A percentile compares a stretch with the other conserved stretches of the same genome.
Evolutionary conservation across 2,113 vertebrate genomes (phyloP).

Genomic region (Calidris pygmaea): DNA sequence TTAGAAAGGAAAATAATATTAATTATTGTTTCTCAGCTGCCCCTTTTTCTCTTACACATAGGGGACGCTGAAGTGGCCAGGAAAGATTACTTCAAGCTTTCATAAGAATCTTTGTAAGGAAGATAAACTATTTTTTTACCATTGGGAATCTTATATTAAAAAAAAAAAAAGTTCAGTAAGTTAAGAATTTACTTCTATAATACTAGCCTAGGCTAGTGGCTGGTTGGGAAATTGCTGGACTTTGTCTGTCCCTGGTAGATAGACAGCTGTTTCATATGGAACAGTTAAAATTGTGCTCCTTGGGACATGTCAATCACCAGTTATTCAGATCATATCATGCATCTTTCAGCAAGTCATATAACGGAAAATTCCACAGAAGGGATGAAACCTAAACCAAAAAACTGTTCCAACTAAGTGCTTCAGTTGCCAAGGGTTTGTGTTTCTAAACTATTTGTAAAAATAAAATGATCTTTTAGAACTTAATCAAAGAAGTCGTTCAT

Average conservation of each 20-base stretch:
- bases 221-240: neutral
- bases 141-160: neutral
- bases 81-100: neutral
- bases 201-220: neutral
- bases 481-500: neutral
- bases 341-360: neutral
- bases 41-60: neutral
- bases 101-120: neutral
- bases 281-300: neutral
- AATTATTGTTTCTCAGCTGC: neutral
- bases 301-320: neutral
- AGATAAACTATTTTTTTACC: neutral
- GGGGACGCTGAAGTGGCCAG: neutral
- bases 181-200: neutral
- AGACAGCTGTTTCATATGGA: slow-evolving; percentile 13
- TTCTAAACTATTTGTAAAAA: neutral
- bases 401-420: neutral
- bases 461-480: neutral
- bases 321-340: neutral
- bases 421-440: neutral
- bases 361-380: slow-evolving; percentile 10
- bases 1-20: neutral
- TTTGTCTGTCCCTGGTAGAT: neutral
- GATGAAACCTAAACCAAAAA: neutral
- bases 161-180: neutral